These are phyloP conservation scores for Trigoniulus corallinus DNA, from an alignment of 1,140 invertebrate species.

Conservation along the genomic window DNA sequence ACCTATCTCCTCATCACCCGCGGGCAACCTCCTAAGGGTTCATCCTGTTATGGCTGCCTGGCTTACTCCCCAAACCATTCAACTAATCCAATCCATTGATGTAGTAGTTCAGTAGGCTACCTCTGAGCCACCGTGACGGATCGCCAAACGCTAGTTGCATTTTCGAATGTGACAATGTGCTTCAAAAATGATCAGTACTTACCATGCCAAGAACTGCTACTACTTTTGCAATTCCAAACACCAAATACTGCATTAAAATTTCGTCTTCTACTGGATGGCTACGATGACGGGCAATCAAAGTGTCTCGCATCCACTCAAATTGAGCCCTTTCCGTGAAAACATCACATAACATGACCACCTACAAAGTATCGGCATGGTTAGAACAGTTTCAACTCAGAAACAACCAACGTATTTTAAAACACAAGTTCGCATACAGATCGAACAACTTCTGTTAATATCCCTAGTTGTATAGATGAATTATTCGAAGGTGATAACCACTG, in stretches of 20 bases:
- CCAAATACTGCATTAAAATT: constrained; percentile 47
- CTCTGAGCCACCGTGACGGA: too few relatives aligned
- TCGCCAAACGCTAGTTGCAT: too few relatives aligned
- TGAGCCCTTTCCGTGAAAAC: constrained; percentile 48
- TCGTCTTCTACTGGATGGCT: constrained; percentile 47
- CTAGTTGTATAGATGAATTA: constrained; percentile 32
- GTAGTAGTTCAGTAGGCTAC: too few relatives aligned
- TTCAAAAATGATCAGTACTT: constrained; percentile 1
- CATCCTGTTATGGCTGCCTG: too few relatives aligned
- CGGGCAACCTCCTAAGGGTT: too few relatives aligned
- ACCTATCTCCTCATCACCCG: too few relatives aligned
- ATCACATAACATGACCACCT: constrained; percentile 42
- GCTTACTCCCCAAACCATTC: too few relatives aligned
- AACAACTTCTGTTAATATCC: constrained; percentile 44
- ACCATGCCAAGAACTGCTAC: constrained; percentile 41
- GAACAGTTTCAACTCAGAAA: background rate
- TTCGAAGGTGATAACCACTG: constrained; percentile 45
- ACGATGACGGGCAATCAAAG: constrained; percentile 42
- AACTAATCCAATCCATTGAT: too few relatives aligned
- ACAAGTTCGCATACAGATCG: constrained; percentile 35
- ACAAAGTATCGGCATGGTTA: constrained; percentile 9
- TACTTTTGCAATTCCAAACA: constrained; percentile 48
- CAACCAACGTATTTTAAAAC: background rate
- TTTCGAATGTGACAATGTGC: too few relatives aligned
- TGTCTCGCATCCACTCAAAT: constrained; percentile 53